A percentile compares a stretch with the other conserved stretches of the same genome.
Conservation (phyloP, 2,797 vertebrate genomes). For the Prionace glauca region DNA sequence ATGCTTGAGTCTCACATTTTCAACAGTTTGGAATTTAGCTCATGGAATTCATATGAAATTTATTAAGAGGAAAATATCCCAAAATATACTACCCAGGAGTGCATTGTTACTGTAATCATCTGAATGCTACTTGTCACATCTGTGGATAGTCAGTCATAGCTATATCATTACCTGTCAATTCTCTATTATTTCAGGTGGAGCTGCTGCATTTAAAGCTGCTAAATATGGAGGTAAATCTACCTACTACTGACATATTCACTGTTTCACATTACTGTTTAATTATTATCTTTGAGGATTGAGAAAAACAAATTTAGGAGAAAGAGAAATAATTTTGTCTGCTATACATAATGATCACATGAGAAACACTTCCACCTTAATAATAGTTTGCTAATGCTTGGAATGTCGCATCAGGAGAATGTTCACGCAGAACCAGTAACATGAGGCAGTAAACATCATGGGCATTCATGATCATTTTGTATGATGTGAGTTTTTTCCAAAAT, state of each 20-base stretch:
- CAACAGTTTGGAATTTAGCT: neutral
- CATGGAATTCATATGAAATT: neutral
- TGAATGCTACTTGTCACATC: neutral
- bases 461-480: neutral
- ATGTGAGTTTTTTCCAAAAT: neutral
- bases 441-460: neutral
- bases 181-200: neutral
- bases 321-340: neutral
- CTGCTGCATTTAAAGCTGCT: conserved; percentile 6
- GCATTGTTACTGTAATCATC: neutral
- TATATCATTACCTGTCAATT: neutral
- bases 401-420: neutral
- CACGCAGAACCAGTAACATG: neutral
- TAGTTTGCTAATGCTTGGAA: neutral
- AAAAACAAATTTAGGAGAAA: neutral
- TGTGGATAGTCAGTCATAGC: neutral
- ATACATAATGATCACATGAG: neutral
- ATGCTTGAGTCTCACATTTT: neutral
- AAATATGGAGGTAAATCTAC: neutral
- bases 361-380: neutral
- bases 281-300: neutral
- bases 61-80: neutral
- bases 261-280: too few relatives aligned
- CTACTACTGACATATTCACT: neutral
- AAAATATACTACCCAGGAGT: neutral